These are phyloP conservation scores for Vireo griseus DNA, from an alignment of 2,797 vertebrate species.

Conservation along the genomic window DNA sequence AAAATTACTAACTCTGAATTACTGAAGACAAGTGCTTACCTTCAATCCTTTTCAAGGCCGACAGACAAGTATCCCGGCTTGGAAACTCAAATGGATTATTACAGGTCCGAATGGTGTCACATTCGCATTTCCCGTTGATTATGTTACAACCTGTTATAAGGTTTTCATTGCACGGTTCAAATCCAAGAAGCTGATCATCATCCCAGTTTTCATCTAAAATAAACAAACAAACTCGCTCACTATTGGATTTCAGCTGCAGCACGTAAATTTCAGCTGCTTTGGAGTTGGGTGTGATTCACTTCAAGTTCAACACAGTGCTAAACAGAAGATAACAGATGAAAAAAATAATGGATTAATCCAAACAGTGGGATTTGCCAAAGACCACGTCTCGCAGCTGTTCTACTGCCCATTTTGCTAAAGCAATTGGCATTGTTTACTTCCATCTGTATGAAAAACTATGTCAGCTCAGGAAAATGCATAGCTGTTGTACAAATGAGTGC, in stretches of 20 bases:
- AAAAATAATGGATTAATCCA: neutral
- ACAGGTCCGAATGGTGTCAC: constrained; percentile 86
- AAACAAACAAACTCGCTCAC: constrained; percentile 43
- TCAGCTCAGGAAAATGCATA: neutral
- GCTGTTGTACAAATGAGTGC: neutral
- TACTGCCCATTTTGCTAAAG: neutral
- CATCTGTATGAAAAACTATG: neutral
- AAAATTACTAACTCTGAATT: neutral
- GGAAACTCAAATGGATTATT: constrained; percentile 89
- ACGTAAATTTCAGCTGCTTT: neutral
- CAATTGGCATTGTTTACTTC: constrained; percentile 9
- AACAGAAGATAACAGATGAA: neutral
- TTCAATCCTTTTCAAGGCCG: constrained; percentile 86
- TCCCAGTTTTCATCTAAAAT: constrained; percentile 90
- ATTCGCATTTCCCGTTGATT: constrained; percentile 87
- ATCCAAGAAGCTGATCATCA: constrained; percentile 88
- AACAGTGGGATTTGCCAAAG: neutral
- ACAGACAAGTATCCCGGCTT: constrained; percentile 80
- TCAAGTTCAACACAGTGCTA: neutral
- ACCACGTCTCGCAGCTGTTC: neutral
- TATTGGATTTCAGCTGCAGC: neutral
- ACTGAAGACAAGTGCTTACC: constrained; percentile 73
- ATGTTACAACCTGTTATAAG: constrained; percentile 91
- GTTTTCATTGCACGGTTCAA: constrained; percentile 91
- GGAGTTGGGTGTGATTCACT: neutral